phyloP scores from a whole-genome alignment of 2,113 vertebrate genomes.

The Antechinus stuartii region DNA sequence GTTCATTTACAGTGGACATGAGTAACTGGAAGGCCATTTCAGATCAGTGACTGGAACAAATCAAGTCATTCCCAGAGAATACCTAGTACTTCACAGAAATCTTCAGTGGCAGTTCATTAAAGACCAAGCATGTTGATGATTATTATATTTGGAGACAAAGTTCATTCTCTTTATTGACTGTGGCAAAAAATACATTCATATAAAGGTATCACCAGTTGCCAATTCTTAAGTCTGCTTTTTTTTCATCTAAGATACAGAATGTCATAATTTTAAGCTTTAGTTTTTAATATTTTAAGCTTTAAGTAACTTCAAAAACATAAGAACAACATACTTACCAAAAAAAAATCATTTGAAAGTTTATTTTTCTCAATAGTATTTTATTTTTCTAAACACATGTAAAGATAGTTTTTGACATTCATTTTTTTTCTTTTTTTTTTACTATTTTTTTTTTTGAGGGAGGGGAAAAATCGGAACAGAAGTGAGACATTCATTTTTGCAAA shows the following conservation, averaged over 20 bases:
- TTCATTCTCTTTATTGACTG: neutral
- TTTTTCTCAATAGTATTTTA: too few relatives aligned
- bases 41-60: neutral
- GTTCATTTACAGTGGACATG: neutral
- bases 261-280: neutral
- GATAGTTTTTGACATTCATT: too few relatives aligned
- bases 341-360: neutral
- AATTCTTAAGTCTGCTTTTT: too few relatives aligned
- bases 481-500: too few relatives aligned
- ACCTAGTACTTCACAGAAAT: neutral
- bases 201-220: neutral
- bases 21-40: neutral
- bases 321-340: neutral
- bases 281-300: neutral
- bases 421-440: too few relatives aligned
- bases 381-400: too few relatives aligned
- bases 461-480: too few relatives aligned
- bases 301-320: neutral
- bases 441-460: too few relatives aligned
- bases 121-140: neutral
- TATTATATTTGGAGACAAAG: neutral
- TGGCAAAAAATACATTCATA: neutral
- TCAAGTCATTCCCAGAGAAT: neutral
- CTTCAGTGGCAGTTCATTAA: neutral
- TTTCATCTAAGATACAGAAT: neutral